A percentile compares a stretch with the other conserved stretches of the same genome.
These are phyloP conservation scores for Lepidocolaptes lacrymiger DNA, from an alignment of 2,797 vertebrate species.

Conservation along the genomic window DNA sequence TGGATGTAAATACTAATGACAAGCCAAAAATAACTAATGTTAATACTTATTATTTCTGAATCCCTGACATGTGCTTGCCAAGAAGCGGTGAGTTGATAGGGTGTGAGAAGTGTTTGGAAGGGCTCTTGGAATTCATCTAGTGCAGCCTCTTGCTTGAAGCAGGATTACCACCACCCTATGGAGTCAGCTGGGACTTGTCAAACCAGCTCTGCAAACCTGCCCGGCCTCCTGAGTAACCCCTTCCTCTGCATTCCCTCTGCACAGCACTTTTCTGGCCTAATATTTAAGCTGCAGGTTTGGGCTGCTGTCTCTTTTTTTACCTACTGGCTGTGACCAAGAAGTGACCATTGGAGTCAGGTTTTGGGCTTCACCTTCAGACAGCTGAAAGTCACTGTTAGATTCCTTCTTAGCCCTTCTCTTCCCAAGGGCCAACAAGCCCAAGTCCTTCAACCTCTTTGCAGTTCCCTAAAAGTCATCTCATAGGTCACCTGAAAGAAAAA, in stretches of 20 bases:
- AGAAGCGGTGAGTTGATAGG: not conserved
- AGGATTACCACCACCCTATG: not conserved
- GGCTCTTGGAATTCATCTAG: not conserved
- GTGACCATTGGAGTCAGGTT: not conserved
- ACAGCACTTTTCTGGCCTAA: not conserved
- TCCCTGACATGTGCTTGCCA: slow-evolving; percentile 7
- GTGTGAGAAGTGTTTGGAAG: not conserved
- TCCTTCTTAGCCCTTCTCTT: not conserved
- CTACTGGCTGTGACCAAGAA: not conserved
- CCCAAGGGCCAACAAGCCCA: not conserved
- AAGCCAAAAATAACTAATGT: slow-evolving; percentile 11
- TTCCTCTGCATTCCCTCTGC: not conserved
- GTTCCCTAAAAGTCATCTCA: not conserved
- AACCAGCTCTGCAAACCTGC: not conserved
- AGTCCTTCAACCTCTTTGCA: not conserved
- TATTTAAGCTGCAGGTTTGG: not conserved
- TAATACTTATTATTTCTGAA: slow-evolving; percentile 51
- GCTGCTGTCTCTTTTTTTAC: not conserved
- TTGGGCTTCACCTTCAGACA: not conserved
- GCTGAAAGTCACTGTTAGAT: not conserved
- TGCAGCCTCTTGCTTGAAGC: not conserved
- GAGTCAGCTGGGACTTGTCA: not conserved
- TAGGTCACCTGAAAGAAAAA: not conserved
- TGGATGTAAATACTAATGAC: slow-evolving; percentile 45
- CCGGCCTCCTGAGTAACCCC: not conserved